phyloP scores from a whole-genome alignment of 2,797 vertebrate species.

The Cyclopterus lumpus region DNA sequence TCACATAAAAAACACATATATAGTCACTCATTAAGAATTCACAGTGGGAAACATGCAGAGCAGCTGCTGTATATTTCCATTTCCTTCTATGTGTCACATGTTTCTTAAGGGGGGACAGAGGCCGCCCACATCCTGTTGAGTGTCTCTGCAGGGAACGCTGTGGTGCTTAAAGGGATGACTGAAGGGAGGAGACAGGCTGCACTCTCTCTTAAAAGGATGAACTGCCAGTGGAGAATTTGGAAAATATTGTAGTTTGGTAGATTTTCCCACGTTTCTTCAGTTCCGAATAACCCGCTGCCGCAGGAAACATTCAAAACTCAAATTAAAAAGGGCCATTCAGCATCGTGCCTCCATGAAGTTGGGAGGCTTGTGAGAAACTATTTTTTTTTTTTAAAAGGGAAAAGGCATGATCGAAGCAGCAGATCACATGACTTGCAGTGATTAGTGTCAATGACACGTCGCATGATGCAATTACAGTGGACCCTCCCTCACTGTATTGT shows the following conservation, averaged over 20 bases:
- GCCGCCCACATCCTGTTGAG: slow-evolving; percentile 62
- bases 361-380: not conserved
- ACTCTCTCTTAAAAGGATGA: slow-evolving; percentile 21
- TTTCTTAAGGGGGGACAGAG: slow-evolving; percentile 20
- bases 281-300: not conserved
- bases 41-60: not conserved
- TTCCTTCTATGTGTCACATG: slow-evolving; percentile 13
- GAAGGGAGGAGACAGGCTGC: slow-evolving; percentile 43
- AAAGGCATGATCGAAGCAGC: no score
- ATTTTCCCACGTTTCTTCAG: not conserved
- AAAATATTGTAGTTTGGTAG: not conserved
- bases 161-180: slow-evolving; percentile 36
- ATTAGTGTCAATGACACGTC: not conserved
- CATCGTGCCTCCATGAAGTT: not conserved
- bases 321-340: not conserved
- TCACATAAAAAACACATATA: not conserved
- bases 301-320: not conserved
- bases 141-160: slow-evolving; percentile 10
- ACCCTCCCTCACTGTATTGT: not conserved
- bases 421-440: not conserved
- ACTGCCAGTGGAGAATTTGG: not conserved
- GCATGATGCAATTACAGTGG: not conserved
- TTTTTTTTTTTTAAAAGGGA: no score
- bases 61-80: not conserved
- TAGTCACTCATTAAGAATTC: not conserved